phyloP scores from a whole-genome alignment of 2,888 invertebrate genomes.

The Athalia circularis region DNA sequence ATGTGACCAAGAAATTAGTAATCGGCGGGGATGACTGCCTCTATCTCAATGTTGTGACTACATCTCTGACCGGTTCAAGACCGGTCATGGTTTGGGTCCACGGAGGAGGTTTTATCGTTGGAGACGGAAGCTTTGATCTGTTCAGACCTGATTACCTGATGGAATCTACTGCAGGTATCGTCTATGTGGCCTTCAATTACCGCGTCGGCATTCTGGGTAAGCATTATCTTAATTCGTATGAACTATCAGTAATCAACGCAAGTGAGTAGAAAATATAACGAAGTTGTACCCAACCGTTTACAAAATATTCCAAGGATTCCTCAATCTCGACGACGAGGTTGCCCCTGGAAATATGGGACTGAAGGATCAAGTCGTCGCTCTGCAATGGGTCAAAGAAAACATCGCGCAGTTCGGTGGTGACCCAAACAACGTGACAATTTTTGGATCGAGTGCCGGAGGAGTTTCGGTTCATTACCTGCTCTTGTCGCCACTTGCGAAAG shows the following conservation, averaged over 20 bases:
- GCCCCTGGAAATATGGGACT: constrained; percentile 66
- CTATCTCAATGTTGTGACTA: constrained; percentile 64
- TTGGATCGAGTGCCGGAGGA: constrained; percentile 62
- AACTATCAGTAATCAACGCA: no score
- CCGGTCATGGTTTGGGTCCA: constrained; percentile 49
- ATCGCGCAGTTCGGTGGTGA: constrained; percentile 64
- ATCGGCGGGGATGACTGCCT: constrained; percentile 66
- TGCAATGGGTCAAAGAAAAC: constrained; percentile 65
- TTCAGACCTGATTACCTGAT: no score
- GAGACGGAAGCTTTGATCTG: constrained; percentile 59
- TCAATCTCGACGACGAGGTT: constrained; percentile 61
- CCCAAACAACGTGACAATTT: constrained; percentile 62
- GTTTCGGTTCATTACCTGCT: constrained; percentile 54
- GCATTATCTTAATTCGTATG: no score
- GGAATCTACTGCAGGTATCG: no score
- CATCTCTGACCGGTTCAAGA: not conserved
- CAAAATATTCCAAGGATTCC: constrained; percentile 56
- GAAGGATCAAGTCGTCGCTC: constrained; percentile 63
- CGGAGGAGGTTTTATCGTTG: constrained; percentile 61
- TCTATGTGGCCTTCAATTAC: no score
- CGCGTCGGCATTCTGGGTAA: no score
- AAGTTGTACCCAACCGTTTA: no score
- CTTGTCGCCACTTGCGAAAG: constrained; percentile 60
- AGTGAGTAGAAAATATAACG: not conserved
- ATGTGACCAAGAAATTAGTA: constrained; percentile 52